Conservation (phyloP, 2,797 vertebrate species). For the Serranus cabrilla region DNA sequence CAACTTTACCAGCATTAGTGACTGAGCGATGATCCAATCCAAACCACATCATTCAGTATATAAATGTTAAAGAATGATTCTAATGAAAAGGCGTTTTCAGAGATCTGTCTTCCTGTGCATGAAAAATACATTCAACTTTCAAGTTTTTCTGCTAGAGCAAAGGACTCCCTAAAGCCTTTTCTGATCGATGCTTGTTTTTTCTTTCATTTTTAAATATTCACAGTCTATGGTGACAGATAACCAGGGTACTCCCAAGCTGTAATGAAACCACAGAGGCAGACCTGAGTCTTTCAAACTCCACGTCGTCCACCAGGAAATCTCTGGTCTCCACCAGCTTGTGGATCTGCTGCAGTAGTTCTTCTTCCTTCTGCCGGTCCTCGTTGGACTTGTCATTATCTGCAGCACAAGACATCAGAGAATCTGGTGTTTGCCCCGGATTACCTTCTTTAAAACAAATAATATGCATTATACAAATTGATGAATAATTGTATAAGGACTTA, state of each 20-base stretch:
- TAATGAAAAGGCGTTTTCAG: background rate
- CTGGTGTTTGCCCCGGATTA: background rate
- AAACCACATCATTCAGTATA: conserved; percentile 1
- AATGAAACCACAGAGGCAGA: conserved; percentile 44
- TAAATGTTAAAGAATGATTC: background rate
- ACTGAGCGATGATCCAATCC: background rate
- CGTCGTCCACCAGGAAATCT: conserved; percentile 93
- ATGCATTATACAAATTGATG: background rate
- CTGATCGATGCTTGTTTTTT: background rate
- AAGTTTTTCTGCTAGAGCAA: background rate
- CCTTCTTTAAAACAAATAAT: background rate
- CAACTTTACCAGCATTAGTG: background rate
- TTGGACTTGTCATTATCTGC: conserved; percentile 90
- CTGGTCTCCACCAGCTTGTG: conserved; percentile 93
- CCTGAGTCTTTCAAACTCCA: conserved; percentile 94
- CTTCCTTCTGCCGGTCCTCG: conserved; percentile 88
- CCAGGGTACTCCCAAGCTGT: background rate
- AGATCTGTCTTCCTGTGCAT: conserved; percentile 3
- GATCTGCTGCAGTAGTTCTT: conserved; percentile 91
- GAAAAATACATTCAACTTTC: background rate
- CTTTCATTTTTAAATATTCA: conserved; percentile 29
- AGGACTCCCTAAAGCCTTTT: background rate
- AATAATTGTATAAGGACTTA: background rate
- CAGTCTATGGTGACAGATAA: conserved; percentile 2
- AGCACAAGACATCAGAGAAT: conserved; percentile 1